Evolutionary conservation across 2,797 vertebrate species (phyloP), one percentile per base, ranked within the genome.

Genomic region (Thamnophis elegans): DNA sequence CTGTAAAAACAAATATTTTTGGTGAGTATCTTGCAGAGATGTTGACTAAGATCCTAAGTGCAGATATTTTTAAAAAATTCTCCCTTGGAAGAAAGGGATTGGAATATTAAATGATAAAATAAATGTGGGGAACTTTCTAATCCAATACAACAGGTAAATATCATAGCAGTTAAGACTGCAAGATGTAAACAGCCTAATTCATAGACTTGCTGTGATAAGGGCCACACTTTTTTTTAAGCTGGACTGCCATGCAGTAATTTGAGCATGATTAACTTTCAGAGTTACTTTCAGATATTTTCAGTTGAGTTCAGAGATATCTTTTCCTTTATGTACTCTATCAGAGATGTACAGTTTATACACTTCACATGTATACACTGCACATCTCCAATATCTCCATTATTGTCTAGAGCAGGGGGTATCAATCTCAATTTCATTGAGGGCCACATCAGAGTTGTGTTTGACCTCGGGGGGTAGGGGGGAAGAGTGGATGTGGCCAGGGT

Each of bases 1-100:
- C 98, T 13, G 98, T 99, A 78, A 99, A 99, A 98, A 99, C 99
- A 94, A 99, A 99, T 96, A 99, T 99, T 97, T 99, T 99, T 95
- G 99, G 99, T 99, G 97, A 97, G 98, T 97, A 95, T 53, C 73
- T 88, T 93, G 0, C 89, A 88, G 86, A 18, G 51, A 20, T 12
- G 42, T 85, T 85, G 82, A 36, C 16, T 25, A 87, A 85, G n/a
- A 28, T 87, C 22, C 32, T 89, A 62, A 92, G 11, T 82, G 20
- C 36, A 82, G 36, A 25, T 58, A 58, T 5, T 55, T n/a, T 87
- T 56, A 32, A 55, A 5, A 42, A 42, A 78, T 42, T 42, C 18
- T 82, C 12, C 20, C 32, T 73, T 36, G 32, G 32, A 36, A 36
- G 32, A 73, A n/a, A 73, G 68, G 7, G 68, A 20, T 16, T 20